phyloP scores from a whole-genome alignment of 2,113 vertebrate genomes.

The Semnopithecus entellus region DNA sequence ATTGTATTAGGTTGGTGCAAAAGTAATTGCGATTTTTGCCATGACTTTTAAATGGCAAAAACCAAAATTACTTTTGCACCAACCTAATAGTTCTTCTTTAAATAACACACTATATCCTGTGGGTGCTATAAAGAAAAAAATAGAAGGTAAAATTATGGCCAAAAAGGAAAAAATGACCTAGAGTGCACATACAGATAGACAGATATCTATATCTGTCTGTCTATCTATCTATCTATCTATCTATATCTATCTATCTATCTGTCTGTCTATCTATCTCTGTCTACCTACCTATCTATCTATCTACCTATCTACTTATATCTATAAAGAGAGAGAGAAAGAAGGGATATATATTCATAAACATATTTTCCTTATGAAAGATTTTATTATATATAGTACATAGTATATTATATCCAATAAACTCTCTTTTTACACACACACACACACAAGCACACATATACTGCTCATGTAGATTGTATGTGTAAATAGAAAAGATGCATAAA shows the following conservation, averaged over 20 bases:
- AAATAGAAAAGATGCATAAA: too few relatives aligned
- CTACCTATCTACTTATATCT: background rate
- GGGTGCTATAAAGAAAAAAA: background rate
- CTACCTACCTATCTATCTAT: background rate
- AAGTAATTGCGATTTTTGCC: too few relatives aligned
- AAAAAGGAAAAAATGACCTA: background rate
- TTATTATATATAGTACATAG: background rate
- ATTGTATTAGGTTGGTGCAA: background rate
- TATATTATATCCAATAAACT: background rate
- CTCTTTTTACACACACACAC: background rate
- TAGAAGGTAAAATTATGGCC: background rate
- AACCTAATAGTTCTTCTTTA: background rate
- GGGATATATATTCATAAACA: background rate
- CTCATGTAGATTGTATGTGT: background rate
- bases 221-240: background rate
- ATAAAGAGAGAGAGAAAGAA: background rate
- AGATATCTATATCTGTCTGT: too few relatives aligned
- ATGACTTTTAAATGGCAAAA: too few relatives aligned
- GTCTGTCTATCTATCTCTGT: too few relatives aligned
- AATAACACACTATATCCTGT: background rate
- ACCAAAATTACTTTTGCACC: too few relatives aligned
- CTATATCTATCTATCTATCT: too few relatives aligned
- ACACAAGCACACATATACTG: background rate
- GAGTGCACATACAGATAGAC: background rate
- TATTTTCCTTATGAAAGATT: background rate